phyloP scores from a whole-genome alignment of 2,888 invertebrate genomes.

The Nezara viridula region DNA sequence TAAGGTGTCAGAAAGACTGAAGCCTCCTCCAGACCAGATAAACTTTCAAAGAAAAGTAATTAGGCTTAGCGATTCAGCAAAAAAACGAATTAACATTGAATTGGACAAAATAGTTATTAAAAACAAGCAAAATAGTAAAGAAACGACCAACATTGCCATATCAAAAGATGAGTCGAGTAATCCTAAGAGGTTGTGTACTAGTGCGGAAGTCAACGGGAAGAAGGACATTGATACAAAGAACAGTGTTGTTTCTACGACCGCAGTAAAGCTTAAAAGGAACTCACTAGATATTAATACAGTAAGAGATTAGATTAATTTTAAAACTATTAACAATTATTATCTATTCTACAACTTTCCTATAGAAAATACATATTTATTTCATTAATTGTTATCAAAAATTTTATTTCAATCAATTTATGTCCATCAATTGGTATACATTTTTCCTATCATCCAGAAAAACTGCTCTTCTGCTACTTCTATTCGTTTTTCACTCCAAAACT shows the following conservation, averaged over 20 bases:
- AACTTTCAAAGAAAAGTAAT: conserved; percentile 56
- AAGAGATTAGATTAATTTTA: background rate
- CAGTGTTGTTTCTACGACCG: background rate
- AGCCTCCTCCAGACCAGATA: conserved; percentile 54
- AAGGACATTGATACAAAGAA: background rate
- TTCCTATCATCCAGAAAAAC: too few relatives aligned
- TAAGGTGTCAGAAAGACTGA: conserved; percentile 37
- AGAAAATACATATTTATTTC: too few relatives aligned
- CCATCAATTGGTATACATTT: too few relatives aligned
- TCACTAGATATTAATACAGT: background rate
- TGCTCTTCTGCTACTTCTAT: too few relatives aligned
- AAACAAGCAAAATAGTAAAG: conserved; percentile 18
- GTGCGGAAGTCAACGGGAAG: conserved; percentile 30
- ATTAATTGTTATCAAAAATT: too few relatives aligned
- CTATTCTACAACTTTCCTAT: too few relatives aligned
- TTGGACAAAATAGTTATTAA: conserved; percentile 56
- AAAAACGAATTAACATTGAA: background rate
- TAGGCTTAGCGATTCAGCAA: conserved; percentile 49
- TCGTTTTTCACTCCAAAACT: too few relatives aligned
- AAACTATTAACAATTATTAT: background rate
- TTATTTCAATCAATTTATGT: too few relatives aligned
- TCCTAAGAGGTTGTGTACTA: background rate
- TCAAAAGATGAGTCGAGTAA: background rate
- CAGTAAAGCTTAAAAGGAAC: conserved; percentile 12
- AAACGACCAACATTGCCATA: conserved; percentile 22